Evolutionary conservation across 2,888 invertebrate genomes (phyloP).

Genomic region (Scaeva pyrastri): DNA sequence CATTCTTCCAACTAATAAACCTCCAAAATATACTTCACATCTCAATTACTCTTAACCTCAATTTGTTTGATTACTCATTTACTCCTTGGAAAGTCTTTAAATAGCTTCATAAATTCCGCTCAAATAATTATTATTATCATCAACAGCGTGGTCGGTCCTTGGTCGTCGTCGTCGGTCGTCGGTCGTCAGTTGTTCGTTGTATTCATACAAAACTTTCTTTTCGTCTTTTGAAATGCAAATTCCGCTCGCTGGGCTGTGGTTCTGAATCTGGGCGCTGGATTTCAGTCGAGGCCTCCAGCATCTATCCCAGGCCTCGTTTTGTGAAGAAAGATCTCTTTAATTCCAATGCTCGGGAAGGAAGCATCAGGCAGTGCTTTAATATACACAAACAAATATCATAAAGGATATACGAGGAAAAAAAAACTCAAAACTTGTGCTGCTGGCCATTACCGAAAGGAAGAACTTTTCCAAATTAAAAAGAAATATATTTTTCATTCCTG

Average conservation of each 20-base stretch:
- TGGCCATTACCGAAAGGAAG: slow-evolving; percentile 34
- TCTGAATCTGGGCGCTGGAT: not conserved
- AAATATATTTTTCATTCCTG: slow-evolving; percentile 67
- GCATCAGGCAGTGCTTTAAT: slow-evolving; percentile 9
- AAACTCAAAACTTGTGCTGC: slow-evolving; percentile 39
- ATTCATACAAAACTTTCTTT: slow-evolving; percentile 40
- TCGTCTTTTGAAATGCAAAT: slow-evolving; percentile 50
- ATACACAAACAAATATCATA: not conserved
- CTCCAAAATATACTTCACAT: slow-evolving; percentile 13
- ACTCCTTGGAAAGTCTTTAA: slow-evolving; percentile 43
- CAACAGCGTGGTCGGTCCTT: slow-evolving; percentile 29
- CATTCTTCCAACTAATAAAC: not conserved
- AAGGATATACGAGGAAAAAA: slow-evolving; percentile 18
- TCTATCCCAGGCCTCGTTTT: slow-evolving; percentile 2
- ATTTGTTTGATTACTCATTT: slow-evolving; percentile 52
- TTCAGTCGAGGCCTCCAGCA: no score
- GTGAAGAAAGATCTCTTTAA: slow-evolving; percentile 14
- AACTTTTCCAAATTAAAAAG: slow-evolving; percentile 68
- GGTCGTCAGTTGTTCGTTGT: slow-evolving; percentile 15
- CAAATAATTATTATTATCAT: slow-evolving; percentile 69
- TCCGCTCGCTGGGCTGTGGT: not conserved
- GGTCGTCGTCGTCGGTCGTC: slow-evolving; percentile 1
- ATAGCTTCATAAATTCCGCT: slow-evolving; percentile 62
- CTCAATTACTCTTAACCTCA: slow-evolving; percentile 42
- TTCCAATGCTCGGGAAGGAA: not conserved